Base-by-base conservation (phyloP, 37 sponge, comb jelly and placozoan genomes). In the Chondrilla cf. caribensis region DNA sequence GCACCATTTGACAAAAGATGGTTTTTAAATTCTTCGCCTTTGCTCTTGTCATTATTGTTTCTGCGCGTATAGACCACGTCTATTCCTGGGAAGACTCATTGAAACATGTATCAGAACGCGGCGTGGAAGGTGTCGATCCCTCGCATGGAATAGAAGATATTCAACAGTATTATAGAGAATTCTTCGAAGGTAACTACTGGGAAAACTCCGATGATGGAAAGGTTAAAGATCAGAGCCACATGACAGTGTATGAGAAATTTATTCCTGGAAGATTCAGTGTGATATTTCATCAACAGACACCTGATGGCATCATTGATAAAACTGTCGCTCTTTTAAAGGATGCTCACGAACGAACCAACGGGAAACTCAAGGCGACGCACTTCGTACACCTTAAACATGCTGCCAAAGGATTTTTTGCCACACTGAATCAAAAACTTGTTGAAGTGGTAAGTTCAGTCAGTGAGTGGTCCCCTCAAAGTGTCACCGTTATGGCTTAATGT, bases 201-300 rank as follows among this genome's bases (percentile, higher is more conserved):
- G 17, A 2, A 26, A 4, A 25, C 6, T 6, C 17, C 32, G 73
- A 15, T 35, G 72, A 59, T 29, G n/a, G 26, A 22, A 19, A 59
- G 38, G 28, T 81, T 1, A 22, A 78, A 42, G 57, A 17, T 3
- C 65, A 81, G 0, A 44, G 71, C 1, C 18, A 24, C 35, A 28
- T 26, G 36, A 22, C 41, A 21, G 22, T 40, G 17, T 29, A 31
- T 18, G 60, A 87, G 43, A 87, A 72, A 59, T 57, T 39, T 0
- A 84, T 87, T 35, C 70, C 78, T 22, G 89, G 87, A 0, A 86
- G 90, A 1, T 93, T 87, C 81, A 84, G 85, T 1, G 87, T 93
- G 19, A 75, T 86, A 77, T 78, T 93, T 8, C 44, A 80, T 18
- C 2, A 31, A 0, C 77, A 75, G 4, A 39, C 90, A 5, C 55